Conservation (phyloP, 2,113 vertebrate species). For the Oreochromis spilurus region DNA sequence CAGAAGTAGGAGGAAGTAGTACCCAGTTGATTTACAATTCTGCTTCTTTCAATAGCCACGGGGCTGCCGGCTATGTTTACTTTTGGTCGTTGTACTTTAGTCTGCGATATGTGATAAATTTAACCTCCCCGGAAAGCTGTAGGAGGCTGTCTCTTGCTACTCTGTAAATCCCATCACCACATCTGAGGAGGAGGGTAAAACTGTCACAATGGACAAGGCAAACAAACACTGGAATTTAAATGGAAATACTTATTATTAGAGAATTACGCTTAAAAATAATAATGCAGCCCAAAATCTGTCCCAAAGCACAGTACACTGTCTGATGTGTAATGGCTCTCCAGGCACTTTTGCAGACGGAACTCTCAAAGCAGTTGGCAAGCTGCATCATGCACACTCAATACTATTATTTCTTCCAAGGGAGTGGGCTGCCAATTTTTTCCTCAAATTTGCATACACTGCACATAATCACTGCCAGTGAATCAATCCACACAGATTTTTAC, state of each 20-base stretch:
- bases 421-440: not conserved
- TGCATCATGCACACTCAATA: not conserved
- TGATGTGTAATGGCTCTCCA: not conserved
- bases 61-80: not conserved
- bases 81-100: not conserved
- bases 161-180: not conserved
- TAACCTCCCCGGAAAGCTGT: not conserved
- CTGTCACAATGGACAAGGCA: not conserved
- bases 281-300: not conserved
- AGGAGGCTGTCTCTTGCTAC: not conserved
- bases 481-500: not conserved
- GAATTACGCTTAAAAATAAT: not conserved
- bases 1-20: not conserved
- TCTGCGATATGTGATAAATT: not conserved
- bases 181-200: not conserved
- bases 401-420: not conserved
- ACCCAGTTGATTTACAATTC: not conserved
- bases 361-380: not conserved
- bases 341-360: not conserved
- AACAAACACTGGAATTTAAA: not conserved
- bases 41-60: not conserved
- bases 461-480: not conserved
- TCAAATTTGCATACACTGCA: slow-evolving; percentile 27
- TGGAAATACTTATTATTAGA: not conserved
- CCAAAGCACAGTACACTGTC: not conserved